Evolutionary conservation across 2,797 vertebrate genomes (phyloP).

Genomic region (Siniperca scherzeri): DNA sequence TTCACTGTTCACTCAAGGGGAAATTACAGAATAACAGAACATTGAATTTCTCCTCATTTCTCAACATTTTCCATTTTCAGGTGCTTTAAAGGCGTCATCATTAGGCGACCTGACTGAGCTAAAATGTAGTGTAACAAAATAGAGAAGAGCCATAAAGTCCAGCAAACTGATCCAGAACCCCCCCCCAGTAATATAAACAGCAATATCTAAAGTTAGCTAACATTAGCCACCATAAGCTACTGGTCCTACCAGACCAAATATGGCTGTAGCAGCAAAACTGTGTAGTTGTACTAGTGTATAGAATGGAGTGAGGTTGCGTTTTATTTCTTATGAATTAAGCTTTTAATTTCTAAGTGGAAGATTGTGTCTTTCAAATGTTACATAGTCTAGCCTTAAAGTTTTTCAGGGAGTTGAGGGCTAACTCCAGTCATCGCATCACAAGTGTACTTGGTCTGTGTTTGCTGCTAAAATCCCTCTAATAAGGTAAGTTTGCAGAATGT

Average conservation of each 20-base stretch:
- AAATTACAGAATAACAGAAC: neutral
- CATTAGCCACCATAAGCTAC: neutral
- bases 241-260: neutral
- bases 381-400: neutral
- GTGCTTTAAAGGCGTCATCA: neutral
- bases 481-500: neutral
- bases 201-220: neutral
- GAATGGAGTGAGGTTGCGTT: neutral
- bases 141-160: neutral
- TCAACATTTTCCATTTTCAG: neutral
- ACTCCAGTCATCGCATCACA: neutral
- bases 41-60: neutral
- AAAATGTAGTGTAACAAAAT: neutral
- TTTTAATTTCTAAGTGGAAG: neutral
- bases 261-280: neutral
- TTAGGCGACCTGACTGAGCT: neutral
- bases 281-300: neutral
- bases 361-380: neutral
- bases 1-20: neutral
- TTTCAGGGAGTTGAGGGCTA: neutral
- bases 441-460: neutral
- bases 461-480: neutral
- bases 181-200: neutral
- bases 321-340: neutral
- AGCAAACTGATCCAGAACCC: neutral